A percentile compares a stretch with the other conserved stretches of the same genome.
phyloP scores from a whole-genome alignment of 2,888 invertebrate species.

The Saturnia pavonia region DNA sequence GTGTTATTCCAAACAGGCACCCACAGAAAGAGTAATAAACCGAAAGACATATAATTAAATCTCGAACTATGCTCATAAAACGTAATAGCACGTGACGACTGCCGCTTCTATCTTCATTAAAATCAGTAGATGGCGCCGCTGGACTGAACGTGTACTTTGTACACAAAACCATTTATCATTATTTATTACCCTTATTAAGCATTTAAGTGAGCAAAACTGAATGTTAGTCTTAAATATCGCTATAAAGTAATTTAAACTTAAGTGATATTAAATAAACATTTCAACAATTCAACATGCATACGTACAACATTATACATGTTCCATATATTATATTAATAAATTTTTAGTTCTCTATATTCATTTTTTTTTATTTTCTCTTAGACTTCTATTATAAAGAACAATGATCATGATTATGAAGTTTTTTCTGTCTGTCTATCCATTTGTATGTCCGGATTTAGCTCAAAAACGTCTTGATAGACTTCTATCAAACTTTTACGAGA shows the following conservation, averaged over 20 bases:
- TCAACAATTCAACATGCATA: background rate
- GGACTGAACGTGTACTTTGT: constrained; percentile 13
- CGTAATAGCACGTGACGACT: background rate
- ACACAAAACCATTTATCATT: constrained; percentile 25
- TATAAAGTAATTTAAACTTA: background rate
- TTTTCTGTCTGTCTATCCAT: no score
- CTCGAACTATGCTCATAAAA: constrained; percentile 1
- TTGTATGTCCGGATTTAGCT: no score
- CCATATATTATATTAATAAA: no score
- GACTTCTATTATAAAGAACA: no score
- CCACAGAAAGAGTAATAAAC: background rate
- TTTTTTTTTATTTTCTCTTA: no score
- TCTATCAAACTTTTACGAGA: no score
- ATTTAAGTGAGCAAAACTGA: constrained; percentile 25
- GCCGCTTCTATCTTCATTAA: constrained; percentile 7
- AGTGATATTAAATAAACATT: background rate
- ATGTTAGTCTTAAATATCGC: background rate
- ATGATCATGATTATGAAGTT: no score
- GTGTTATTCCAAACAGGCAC: background rate
- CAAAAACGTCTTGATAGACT: no score
- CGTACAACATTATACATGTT: background rate
- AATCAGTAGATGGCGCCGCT: background rate
- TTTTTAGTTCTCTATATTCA: no score
- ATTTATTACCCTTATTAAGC: constrained; percentile 37
- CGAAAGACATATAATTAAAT: background rate